Evolutionary conservation across 2,113 vertebrate genomes (phyloP).

Genomic region (Spheniscus mendiculus): DNA sequence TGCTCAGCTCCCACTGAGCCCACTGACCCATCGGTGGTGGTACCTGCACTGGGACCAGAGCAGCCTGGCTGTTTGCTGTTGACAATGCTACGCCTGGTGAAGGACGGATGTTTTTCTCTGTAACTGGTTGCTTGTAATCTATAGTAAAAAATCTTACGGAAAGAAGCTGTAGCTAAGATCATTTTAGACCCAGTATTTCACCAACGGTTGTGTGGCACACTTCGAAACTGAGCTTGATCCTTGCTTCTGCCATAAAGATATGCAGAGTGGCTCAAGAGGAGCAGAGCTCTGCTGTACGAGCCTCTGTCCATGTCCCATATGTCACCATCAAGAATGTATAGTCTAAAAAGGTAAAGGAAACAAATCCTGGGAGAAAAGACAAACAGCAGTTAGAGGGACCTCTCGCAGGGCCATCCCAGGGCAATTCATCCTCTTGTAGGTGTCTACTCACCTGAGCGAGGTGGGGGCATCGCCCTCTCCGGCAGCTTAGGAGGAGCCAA

Average conservation of each 20-base stretch:
- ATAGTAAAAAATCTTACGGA: background rate
- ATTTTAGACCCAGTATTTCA: background rate
- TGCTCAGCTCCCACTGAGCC: background rate
- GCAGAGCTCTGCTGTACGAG: background rate
- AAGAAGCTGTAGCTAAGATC: background rate
- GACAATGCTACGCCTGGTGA: accelerated
- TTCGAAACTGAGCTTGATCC: background rate
- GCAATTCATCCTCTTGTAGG: background rate
- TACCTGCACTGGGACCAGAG: accelerated
- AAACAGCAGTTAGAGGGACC: background rate
- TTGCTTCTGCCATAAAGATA: background rate
- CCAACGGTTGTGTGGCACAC: background rate
- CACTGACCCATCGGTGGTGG: accelerated
- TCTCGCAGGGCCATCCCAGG: background rate
- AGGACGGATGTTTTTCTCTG: background rate
- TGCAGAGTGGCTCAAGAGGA: background rate
- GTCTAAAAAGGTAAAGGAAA: background rate
- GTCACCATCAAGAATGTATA: background rate
- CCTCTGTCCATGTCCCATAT: background rate
- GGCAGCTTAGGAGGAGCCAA: background rate
- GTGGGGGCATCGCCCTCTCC: background rate
- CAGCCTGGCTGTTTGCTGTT: background rate
- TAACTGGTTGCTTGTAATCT: background rate
- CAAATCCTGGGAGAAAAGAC: background rate
- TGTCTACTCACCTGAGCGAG: background rate